phyloP scores from a whole-genome alignment of 35 echinoderm and acorn worm species.

The Patiria miniata region DNA sequence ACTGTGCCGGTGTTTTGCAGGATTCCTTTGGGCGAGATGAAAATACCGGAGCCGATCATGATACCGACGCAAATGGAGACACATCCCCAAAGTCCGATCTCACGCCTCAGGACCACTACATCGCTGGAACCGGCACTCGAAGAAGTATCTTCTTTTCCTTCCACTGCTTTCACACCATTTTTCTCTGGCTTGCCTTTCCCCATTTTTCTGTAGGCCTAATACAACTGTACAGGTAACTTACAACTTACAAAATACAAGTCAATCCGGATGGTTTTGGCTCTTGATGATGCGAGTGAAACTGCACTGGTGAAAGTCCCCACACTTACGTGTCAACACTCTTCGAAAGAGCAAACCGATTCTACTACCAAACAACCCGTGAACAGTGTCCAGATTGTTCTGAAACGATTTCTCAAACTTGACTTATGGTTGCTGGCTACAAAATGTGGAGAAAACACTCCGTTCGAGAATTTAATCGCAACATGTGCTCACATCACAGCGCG shows the following conservation, averaged over 20 bases:
- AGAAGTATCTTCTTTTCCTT: neutral
- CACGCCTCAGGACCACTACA: conserved; percentile 29
- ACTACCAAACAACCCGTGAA: neutral
- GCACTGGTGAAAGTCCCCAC: neutral
- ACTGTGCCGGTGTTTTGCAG: conserved; percentile 67
- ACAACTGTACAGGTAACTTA: too few relatives aligned
- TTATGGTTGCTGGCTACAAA: neutral
- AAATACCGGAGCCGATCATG: conserved; percentile 87
- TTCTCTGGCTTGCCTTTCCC: neutral
- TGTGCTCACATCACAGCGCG: neutral
- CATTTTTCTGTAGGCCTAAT: neutral
- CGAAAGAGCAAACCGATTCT: neutral
- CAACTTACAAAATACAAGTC: neutral
- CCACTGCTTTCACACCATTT: neutral
- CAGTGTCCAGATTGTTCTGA: too few relatives aligned
- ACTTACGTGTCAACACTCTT: neutral
- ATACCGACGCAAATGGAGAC: conserved; percentile 75
- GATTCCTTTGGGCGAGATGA: conserved; percentile 76
- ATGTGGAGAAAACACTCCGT: neutral
- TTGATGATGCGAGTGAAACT: neutral
- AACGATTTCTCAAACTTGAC: neutral
- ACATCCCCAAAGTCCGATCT: conserved; percentile 44
- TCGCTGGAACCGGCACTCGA: neutral
- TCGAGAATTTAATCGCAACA: neutral
- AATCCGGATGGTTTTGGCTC: neutral